These are phyloP conservation scores for Glossosoma conforme DNA, from an alignment of 1,140 invertebrate species.

Conservation along the genomic window DNA sequence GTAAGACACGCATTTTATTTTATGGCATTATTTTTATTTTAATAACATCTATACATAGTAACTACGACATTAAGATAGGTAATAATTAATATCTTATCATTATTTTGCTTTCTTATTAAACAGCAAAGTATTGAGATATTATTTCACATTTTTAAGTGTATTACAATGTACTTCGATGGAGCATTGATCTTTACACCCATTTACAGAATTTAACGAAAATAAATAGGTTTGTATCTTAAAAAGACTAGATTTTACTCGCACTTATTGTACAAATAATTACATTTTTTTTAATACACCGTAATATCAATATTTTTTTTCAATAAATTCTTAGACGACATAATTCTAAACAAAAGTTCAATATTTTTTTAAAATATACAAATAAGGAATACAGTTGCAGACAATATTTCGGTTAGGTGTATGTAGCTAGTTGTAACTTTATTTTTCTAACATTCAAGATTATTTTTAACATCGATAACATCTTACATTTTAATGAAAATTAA, in stretches of 20 bases:
- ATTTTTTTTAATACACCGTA: not conserved
- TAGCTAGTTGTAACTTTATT: no score
- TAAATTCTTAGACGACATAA: not conserved
- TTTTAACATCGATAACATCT: no score
- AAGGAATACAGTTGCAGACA: not conserved
- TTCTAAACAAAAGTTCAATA: not conserved
- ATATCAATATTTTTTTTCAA: not conserved
- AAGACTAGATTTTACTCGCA: constrained; percentile 10
- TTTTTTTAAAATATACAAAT: not conserved
- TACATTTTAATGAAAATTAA: no score
- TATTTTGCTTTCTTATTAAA: not conserved
- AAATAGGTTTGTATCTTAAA: not conserved
- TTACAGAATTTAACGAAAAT: not conserved
- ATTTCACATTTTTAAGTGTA: not conserved
- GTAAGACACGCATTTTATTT: not conserved
- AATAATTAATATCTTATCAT: constrained; percentile 3
- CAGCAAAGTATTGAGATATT: constrained; percentile 1
- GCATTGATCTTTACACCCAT: not conserved
- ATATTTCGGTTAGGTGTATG: not conserved
- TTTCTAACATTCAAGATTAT: no score
- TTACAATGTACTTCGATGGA: not conserved
- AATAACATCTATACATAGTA: constrained; percentile 27
- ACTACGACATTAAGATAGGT: constrained; percentile 22
- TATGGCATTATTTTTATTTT: constrained; percentile 18
- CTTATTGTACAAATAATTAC: constrained; percentile 1